Evolutionary conservation across 2,888 invertebrate genomes (phyloP), one percentile per base, ranked within the genome.

Genomic region (Lithodes maja): DNA sequence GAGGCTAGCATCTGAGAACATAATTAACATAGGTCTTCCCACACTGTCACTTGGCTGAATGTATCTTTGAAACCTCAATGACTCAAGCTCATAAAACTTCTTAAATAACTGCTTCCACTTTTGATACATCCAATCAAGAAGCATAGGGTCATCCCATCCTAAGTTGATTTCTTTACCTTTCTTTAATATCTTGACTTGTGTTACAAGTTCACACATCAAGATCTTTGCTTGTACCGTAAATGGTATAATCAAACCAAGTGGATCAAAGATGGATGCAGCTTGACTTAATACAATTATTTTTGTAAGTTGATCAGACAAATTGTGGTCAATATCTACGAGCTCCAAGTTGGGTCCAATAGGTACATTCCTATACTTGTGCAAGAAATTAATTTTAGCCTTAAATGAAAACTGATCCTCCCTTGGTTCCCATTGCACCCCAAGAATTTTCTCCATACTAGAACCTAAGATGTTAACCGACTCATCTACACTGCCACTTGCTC

Each of bases 1-100:
- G 17, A 69, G 17, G 50, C 87, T 83, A 77, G 71, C 69, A 52
- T 83, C 87, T 33, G 86, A 80, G 54, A 78, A 87, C 1, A 87
- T 79, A 15, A 87, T 79, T 9, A 87, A 69, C 9, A 68, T 79
- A 1, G 78, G 87, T 2, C 83, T 71, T 52, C 68, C 87, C 50
- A 75, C 17, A 15, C 77, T 61, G 69, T 83, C 68, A 17, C 12
- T 3, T 49, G 83, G 87, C n/a, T 87, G 77, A 50, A 82, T 2
- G 49, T 5, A 74, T 83, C 83, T 83, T 33, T 33, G 33, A 33
- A 33, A 33, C 33, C 0, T 33, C 33, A 33, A 33, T 33, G 33
- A 33, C 33, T 33, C 33, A 33, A 33, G 33, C 33, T 33, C 33
- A 33, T 33, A 33, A 33, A 33, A 33, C 33, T 33, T 33, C 33